These are phyloP conservation scores for Poicephalus gulielmi DNA, from an alignment of 2,113 vertebrate genomes.

Conservation along the genomic window DNA sequence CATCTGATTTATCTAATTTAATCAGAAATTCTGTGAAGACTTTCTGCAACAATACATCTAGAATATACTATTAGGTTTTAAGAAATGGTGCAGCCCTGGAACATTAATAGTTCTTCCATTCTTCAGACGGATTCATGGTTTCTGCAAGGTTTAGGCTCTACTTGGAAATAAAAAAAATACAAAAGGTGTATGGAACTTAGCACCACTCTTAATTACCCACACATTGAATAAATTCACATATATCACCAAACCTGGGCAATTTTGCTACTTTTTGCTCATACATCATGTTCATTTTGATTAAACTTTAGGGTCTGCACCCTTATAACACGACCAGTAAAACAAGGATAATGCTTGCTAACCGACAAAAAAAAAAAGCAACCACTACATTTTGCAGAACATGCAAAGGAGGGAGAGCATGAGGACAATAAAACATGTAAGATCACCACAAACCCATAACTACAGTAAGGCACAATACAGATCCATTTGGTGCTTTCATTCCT, in stretches of 20 bases:
- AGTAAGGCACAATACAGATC: neutral
- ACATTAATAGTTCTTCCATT: neutral
- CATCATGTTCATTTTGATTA: neutral
- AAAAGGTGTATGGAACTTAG: neutral
- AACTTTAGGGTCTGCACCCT: neutral
- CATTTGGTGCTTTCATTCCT: neutral
- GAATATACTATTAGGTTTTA: neutral
- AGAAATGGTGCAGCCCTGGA: neutral
- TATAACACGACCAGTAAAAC: neutral
- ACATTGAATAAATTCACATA: neutral
- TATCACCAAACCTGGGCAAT: neutral
- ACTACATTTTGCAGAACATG: neutral
- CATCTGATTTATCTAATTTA: neutral
- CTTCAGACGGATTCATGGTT: neutral
- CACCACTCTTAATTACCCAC: neutral
- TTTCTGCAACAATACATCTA: neutral
- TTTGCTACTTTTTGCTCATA: neutral
- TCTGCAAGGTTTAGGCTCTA: neutral
- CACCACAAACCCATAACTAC: neutral
- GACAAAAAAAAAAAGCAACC: neutral
- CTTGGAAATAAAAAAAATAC: neutral
- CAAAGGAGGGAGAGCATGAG: neutral
- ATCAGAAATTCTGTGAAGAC: neutral
- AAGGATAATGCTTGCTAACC: neutral
- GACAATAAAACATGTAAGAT: neutral